These are phyloP conservation scores for Oreotrochilus melanogaster DNA, from an alignment of 2,113 vertebrate genomes.

Conservation along the genomic window DNA sequence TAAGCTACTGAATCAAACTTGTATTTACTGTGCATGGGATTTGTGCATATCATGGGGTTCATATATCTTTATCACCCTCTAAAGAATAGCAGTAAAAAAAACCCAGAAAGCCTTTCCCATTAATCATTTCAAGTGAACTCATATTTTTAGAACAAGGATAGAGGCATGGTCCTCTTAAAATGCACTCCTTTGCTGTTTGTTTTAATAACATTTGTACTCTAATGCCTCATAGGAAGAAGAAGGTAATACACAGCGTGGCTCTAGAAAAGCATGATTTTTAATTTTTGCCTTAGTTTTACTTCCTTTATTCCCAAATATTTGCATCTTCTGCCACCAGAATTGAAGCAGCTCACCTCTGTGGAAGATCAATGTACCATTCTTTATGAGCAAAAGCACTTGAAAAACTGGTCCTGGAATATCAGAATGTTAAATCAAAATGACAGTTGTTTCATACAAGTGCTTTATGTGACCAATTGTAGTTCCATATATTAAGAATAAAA, in stretches of 20 bases:
- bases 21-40: background rate
- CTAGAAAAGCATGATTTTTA: background rate
- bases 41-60: slow-evolving; percentile 62
- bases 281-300: background rate
- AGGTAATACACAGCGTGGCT: background rate
- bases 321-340: background rate
- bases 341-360: background rate
- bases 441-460: background rate
- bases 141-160: slow-evolving; percentile 20
- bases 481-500: background rate
- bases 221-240: background rate
- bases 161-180: slow-evolving; percentile 33
- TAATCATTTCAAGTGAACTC: slow-evolving; percentile 52
- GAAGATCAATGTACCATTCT: background rate
- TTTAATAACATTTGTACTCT: slow-evolving; percentile 42
- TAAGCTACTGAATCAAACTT: slow-evolving; percentile 53
- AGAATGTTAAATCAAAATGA: background rate
- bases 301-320: background rate
- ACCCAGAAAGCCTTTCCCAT: slow-evolving; percentile 10
- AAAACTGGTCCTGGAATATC: background rate
- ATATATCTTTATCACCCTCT: slow-evolving; percentile 70
- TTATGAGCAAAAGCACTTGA: background rate
- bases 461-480: background rate
- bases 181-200: slow-evolving; percentile 7
- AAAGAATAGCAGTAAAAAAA: slow-evolving; percentile 61